These are phyloP conservation scores for Paralinhomoeus sp. DNA, from an alignment of 2,888 invertebrate genomes.

Conservation along the genomic window DNA sequence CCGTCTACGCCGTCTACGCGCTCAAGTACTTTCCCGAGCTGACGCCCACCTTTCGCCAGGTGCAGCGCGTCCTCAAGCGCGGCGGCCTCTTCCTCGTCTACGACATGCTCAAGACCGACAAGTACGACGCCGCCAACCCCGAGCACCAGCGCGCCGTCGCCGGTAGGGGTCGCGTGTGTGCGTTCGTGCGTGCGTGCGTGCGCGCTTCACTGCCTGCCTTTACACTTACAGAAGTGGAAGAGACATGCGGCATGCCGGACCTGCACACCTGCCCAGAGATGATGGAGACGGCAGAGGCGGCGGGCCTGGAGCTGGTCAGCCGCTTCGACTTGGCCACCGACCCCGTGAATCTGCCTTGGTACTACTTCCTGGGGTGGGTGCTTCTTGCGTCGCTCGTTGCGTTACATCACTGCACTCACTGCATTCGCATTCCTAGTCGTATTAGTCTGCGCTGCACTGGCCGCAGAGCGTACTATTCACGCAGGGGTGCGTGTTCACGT, in stretches of 20 bases:
- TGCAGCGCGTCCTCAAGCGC: constrained; percentile 14
- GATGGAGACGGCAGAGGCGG: constrained; percentile 10
- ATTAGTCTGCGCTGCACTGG: too few relatives aligned
- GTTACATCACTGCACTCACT: too few relatives aligned
- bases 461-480: too few relatives aligned
- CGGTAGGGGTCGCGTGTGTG: too few relatives aligned
- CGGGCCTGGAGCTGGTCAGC: constrained; percentile 9
- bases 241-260: constrained; percentile 22
- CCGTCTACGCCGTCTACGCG: constrained; percentile 22
- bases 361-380: constrained; percentile 16
- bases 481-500: too few relatives aligned
- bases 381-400: constrained; percentile 22
- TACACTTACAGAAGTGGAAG: too few relatives aligned
- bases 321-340: constrained; percentile 10
- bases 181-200: too few relatives aligned
- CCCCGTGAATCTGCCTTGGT: constrained; percentile 14
- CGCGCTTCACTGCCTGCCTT: too few relatives aligned
- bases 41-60: constrained; percentile 14
- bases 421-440: too few relatives aligned
- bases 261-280: constrained; percentile 17
- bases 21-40: constrained; percentile 20
- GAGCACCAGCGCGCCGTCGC: constrained; percentile 12
- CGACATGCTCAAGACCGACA: constrained; percentile 20
- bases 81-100: constrained; percentile 19
- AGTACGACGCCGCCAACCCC: constrained; percentile 14